Conservation (phyloP, 2,113 vertebrate genomes). For the Oryzias melastigma region DNA sequence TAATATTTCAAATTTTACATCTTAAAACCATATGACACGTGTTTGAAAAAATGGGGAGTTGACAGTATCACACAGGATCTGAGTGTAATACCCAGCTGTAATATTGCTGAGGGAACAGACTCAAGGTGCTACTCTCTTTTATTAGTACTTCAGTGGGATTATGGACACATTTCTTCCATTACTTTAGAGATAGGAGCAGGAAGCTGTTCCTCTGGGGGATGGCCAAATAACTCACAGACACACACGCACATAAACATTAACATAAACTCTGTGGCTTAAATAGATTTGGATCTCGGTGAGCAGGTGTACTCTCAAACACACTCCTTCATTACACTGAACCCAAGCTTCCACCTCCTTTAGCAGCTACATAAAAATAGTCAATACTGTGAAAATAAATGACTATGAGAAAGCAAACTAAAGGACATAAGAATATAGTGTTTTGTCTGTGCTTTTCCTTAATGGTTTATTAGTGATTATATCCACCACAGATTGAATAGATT, state of each 20-base stretch:
- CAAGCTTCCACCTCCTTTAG: slow-evolving; percentile 56
- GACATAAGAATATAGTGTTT: background rate
- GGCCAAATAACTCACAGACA: slow-evolving; percentile 52
- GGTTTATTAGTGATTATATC: background rate
- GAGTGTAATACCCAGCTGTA: slow-evolving; percentile 72
- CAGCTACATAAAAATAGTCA: slow-evolving; percentile 65
- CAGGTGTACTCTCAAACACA: slow-evolving; percentile 37
- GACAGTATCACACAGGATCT: slow-evolving; percentile 75
- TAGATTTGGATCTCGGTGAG: slow-evolving; percentile 44
- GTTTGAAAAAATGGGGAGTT: slow-evolving; percentile 70
- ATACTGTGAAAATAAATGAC: slow-evolving; percentile 35
- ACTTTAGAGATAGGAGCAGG: slow-evolving; percentile 78
- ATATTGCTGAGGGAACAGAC: slow-evolving; percentile 68
- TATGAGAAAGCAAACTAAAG: background rate
- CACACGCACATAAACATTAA: slow-evolving; percentile 44
- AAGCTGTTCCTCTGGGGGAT: slow-evolving; percentile 51
- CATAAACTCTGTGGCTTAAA: slow-evolving; percentile 57
- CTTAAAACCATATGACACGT: slow-evolving; percentile 41
- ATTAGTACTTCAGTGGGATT: slow-evolving; percentile 80
- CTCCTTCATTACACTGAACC: slow-evolving; percentile 62
- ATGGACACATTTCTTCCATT: slow-evolving; percentile 81
- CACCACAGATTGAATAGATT: slow-evolving; percentile 3
- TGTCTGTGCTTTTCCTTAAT: too few species aligned
- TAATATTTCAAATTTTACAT: slow-evolving; percentile 49
- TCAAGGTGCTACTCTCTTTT: slow-evolving; percentile 75